Evolutionary conservation across 2,888 invertebrate genomes (phyloP).

Genomic region (Xestia ashworthii): DNA sequence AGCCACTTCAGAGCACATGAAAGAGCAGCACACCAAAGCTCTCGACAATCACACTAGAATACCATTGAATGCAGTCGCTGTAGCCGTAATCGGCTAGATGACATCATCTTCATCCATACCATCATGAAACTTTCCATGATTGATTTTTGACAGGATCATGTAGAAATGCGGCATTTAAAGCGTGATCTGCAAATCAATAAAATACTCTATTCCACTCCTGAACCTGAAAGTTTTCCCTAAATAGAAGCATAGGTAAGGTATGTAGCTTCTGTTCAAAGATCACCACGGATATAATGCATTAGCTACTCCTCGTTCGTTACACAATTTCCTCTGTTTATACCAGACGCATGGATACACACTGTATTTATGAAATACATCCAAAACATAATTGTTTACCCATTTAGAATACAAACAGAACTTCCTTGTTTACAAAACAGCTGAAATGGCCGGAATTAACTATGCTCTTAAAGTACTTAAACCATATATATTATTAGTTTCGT

Average conservation of each 20-base stretch:
- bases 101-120: not conserved
- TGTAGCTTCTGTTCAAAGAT: conserved; percentile 5
- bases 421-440: conserved; percentile 51
- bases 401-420: conserved; percentile 33
- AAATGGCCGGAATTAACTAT: conserved; percentile 26
- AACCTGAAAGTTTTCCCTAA: not conserved
- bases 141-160: not conserved
- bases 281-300: conserved; percentile 43
- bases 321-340: conserved; percentile 40
- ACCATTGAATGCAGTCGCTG: not conserved
- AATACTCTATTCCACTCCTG: not conserved
- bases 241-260: not conserved
- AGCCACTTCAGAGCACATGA: not conserved
- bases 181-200: not conserved
- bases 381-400: conserved; percentile 50
- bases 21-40: not conserved
- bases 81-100: not conserved
- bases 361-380: conserved; percentile 51
- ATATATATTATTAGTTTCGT: conserved; percentile 23
- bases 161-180: not conserved
- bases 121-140: not conserved
- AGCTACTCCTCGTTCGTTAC: conserved; percentile 10
- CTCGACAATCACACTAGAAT: not conserved
- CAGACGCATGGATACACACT: conserved; percentile 36
- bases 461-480: conserved; percentile 11